These are phyloP conservation scores for Ypsolopha sequella DNA, from an alignment of 2,888 invertebrate species.

Conservation along the genomic window DNA sequence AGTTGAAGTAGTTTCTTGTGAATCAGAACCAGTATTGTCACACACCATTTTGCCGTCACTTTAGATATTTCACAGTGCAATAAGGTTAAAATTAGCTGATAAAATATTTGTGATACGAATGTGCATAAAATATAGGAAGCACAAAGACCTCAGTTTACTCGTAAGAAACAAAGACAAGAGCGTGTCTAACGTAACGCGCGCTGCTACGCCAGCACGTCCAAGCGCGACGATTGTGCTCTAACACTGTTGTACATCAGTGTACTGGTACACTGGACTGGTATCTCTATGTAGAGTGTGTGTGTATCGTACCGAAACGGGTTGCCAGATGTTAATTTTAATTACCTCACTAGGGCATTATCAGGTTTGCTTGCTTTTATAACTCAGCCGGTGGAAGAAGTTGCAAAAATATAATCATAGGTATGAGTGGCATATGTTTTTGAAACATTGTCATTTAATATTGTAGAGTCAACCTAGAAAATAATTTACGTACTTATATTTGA, in stretches of 20 bases:
- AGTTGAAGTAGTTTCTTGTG: conserved; percentile 50
- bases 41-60: conserved; percentile 34
- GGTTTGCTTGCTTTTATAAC: too few species aligned
- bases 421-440: too few species aligned
- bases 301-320: too few species aligned
- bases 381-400: too few species aligned
- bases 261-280: neutral
- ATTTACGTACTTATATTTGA: too few species aligned
- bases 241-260: neutral
- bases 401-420: too few species aligned
- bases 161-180: conserved; percentile 43
- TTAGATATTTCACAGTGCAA: neutral
- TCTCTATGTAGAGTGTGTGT: neutral
- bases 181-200: conserved; percentile 16
- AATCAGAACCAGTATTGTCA: conserved; percentile 39
- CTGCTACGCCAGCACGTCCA: conserved; percentile 10
- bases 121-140: conserved; percentile 10
- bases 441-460: too few species aligned
- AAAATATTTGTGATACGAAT: neutral
- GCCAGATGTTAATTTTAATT: too few species aligned
- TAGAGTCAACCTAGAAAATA: too few species aligned
- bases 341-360: too few species aligned
- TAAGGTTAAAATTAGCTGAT: neutral
- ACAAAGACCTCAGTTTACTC: conserved; percentile 28
- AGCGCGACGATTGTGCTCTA: neutral